A percentile compares a stretch with the other conserved stretches of the same genome.
phyloP scores from a whole-genome alignment of 2,113 vertebrate genomes.

The Oryzias curvinotus region DNA sequence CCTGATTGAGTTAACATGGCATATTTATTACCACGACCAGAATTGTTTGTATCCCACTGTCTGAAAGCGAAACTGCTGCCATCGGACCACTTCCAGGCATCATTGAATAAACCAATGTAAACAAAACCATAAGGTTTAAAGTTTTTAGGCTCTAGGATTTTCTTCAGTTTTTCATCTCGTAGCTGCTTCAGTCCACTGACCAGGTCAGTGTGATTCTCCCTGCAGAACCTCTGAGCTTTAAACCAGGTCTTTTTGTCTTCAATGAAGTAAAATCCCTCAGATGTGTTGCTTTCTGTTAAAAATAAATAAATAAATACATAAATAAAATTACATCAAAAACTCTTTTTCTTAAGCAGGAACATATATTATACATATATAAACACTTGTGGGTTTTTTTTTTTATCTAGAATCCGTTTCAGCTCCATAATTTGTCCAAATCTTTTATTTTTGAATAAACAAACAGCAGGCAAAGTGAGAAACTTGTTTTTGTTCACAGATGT shows the following conservation, averaged over 20 bases:
- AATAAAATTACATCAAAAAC: neutral
- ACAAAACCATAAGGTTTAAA: neutral
- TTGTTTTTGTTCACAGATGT: too few species aligned
- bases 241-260: rapidly evolving
- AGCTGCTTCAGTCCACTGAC: slow-evolving; percentile 2
- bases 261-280: neutral
- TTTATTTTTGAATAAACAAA: too few species aligned
- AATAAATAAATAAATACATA: neutral
- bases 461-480: too few species aligned
- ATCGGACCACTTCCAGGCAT: slow-evolving; percentile 30
- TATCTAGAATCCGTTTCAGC: too few species aligned
- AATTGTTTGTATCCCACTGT: neutral
- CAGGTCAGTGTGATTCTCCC: slow-evolving; percentile 23
- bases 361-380: neutral
- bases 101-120: slow-evolving; percentile 17
- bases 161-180: neutral
- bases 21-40: too few species aligned
- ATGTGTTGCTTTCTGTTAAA: neutral
- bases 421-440: too few species aligned
- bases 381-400: neutral
- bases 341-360: neutral
- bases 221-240: slow-evolving; percentile 15
- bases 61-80: slow-evolving; percentile 1
- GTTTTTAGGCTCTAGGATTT: neutral
- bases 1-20: too few species aligned